phyloP scores from a whole-genome alignment of 2,888 invertebrate species.

The Hypomecis atomaria region DNA sequence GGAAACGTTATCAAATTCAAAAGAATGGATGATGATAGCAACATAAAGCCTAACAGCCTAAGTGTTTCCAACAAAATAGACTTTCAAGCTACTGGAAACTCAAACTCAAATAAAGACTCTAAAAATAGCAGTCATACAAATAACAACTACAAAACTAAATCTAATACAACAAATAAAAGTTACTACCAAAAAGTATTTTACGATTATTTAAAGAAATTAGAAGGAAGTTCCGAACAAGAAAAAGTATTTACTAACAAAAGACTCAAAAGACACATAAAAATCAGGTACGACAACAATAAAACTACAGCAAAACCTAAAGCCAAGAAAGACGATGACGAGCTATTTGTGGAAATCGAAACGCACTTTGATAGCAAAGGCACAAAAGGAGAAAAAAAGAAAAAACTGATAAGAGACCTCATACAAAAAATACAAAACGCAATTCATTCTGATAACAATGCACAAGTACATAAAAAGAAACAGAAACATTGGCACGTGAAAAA shows the following conservation, averaged over 20 bases:
- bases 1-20: conserved; percentile 61
- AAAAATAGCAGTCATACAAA: neutral
- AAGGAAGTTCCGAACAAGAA: conserved; percentile 26
- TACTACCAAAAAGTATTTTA: conserved; percentile 53
- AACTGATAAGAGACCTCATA: conserved; percentile 64
- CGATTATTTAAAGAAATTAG: conserved; percentile 52
- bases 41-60: neutral
- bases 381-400: conserved; percentile 71
- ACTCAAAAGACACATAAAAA: conserved; percentile 65
- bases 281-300: conserved; percentile 51
- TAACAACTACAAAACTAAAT: neutral
- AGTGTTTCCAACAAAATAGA: conserved; percentile 2
- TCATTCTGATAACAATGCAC: conserved; percentile 52
- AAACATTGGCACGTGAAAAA: conserved; percentile 62
- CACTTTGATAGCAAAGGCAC: conserved; percentile 72
- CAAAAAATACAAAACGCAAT: conserved; percentile 74
- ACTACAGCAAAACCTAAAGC: conserved; percentile 36
- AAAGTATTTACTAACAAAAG: conserved; percentile 48
- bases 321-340: conserved; percentile 65
- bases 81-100: conserved; percentile 8
- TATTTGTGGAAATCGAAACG: conserved; percentile 78
- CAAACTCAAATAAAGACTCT: conserved; percentile 3
- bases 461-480: conserved; percentile 46
- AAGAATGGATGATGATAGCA: conserved; percentile 23
- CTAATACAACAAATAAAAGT: conserved; percentile 38